phyloP scores from a whole-genome alignment of 2,113 vertebrate genomes.

The Glareola pratincola region DNA sequence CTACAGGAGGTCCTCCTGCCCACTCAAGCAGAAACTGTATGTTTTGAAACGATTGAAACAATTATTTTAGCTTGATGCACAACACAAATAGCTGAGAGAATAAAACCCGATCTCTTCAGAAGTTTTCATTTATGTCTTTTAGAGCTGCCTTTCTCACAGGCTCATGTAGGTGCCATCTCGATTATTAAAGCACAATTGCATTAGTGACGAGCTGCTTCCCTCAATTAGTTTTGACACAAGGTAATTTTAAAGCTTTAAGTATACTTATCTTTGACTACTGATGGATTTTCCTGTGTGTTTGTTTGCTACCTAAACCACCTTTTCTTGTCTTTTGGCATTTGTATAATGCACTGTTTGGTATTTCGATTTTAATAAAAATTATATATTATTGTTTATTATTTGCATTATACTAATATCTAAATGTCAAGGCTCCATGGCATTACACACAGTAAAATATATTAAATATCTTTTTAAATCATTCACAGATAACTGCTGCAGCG shows the following conservation, averaged over 20 bases:
- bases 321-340: constrained; percentile 37
- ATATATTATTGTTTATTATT: constrained; percentile 25
- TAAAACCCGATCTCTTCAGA: constrained; percentile 31
- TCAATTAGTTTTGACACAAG: constrained; percentile 69
- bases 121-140: constrained; percentile 54
- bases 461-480: neutral
- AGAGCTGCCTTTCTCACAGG: constrained; percentile 43
- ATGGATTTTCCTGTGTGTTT: constrained; percentile 60
- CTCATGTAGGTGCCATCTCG: constrained; percentile 58
- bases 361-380: constrained; percentile 45
- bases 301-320: constrained; percentile 40
- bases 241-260: constrained; percentile 69
- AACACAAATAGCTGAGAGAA: constrained; percentile 52
- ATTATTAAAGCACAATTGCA: constrained; percentile 70
- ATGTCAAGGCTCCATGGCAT: neutral
- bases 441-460: neutral
- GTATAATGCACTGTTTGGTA: constrained; percentile 12
- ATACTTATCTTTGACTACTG: constrained; percentile 65
- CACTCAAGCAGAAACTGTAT: constrained; percentile 59
- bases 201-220: constrained; percentile 55
- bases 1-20: constrained; percentile 43
- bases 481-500: neutral
- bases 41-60: constrained; percentile 26
- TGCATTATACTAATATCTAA: constrained; percentile 25
- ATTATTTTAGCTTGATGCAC: constrained; percentile 70